These are phyloP conservation scores for Entosphenus tridentatus DNA, from an alignment of 2,113 vertebrate genomes.

Conservation along the genomic window DNA sequence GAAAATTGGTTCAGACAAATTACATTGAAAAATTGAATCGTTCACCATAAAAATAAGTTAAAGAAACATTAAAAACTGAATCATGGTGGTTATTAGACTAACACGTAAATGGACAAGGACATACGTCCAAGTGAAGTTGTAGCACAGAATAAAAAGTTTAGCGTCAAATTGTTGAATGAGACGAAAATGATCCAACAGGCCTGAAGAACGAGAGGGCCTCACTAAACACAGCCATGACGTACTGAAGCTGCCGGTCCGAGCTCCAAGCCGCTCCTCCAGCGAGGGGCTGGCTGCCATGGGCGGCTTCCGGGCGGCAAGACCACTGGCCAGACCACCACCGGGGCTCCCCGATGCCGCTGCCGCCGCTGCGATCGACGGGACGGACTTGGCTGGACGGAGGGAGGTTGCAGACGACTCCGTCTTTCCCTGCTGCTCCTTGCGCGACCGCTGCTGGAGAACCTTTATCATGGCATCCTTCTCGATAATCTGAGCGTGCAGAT, in stretches of 20 bases:
- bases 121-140: background rate
- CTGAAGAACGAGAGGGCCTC: background rate
- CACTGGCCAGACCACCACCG: background rate
- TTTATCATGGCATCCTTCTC: slow-evolving; percentile 99
- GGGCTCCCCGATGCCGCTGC: slow-evolving; percentile 7
- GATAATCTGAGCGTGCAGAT: slow-evolving; percentile 88
- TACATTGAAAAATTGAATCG: too few species aligned
- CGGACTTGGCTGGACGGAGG: slow-evolving; percentile 54
- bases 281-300: background rate
- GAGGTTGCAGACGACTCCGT: slow-evolving; percentile 35
- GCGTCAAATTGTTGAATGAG: background rate
- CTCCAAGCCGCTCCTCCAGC: background rate
- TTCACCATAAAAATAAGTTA: too few species aligned
- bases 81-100: too few species aligned
- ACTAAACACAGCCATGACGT: background rate
- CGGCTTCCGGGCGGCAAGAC: background rate
- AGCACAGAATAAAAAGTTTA: background rate
- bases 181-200: background rate
- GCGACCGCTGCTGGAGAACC: slow-evolving; percentile 84
- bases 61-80: too few species aligned
- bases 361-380: slow-evolving; percentile 45
- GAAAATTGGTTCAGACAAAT: too few species aligned
- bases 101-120: background rate
- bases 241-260: slow-evolving; percentile 4
- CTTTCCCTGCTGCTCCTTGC: slow-evolving; percentile 64